A percentile compares a stretch with the other conserved stretches of the same genome.
Conservation (phyloP, 1,140 invertebrate genomes). For the Octopus bimaculoides region DNA sequence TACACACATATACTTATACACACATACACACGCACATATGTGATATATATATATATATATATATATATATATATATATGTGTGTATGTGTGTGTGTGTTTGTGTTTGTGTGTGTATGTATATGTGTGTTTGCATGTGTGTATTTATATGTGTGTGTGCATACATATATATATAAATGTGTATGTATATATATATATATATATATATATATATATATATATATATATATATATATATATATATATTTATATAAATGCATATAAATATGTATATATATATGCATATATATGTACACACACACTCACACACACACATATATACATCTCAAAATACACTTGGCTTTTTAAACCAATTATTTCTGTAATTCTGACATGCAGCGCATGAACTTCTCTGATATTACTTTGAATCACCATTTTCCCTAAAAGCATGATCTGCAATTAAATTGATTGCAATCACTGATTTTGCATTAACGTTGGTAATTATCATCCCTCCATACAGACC, state of each 20-base stretch:
- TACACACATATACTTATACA: too few relatives aligned
- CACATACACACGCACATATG: too few relatives aligned
- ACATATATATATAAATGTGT: background rate
- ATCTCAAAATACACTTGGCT: background rate
- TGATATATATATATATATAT: background rate
- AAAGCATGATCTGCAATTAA: too few relatives aligned
- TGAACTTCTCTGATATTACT: too few relatives aligned
- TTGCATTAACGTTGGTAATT: too few relatives aligned
- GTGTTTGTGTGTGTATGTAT: background rate
- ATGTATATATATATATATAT: background rate
- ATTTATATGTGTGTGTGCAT: background rate
- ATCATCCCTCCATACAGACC: too few relatives aligned
- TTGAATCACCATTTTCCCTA: too few relatives aligned
- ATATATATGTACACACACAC: background rate
- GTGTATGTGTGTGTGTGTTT: background rate
- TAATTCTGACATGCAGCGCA: too few relatives aligned
- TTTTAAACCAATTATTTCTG: too few relatives aligned
- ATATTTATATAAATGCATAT: background rate
- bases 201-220: slow-evolving; percentile 8
- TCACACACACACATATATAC: background rate
- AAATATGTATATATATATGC: background rate
- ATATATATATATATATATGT: background rate
- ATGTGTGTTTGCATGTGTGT: background rate
- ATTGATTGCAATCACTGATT: too few relatives aligned
- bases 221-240: slow-evolving; percentile 2